These are phyloP conservation scores for Petaurus breviceps DNA, from an alignment of 2,113 vertebrate species.

Conservation along the genomic window DNA sequence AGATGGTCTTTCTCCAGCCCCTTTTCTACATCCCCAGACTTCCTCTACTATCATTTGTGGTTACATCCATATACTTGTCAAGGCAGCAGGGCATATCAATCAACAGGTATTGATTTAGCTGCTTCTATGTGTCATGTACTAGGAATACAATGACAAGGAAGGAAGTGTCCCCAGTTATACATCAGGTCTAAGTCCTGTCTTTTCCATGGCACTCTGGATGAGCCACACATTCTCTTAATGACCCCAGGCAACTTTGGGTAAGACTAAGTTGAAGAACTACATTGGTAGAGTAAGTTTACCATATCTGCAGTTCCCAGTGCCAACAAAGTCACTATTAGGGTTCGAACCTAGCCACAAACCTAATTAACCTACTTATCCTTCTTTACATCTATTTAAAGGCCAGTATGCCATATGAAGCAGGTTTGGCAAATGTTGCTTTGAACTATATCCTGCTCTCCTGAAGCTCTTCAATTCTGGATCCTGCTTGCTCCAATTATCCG, in stretches of 20 bases:
- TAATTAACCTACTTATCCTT: background rate
- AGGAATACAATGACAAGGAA: background rate
- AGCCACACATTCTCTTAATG: background rate
- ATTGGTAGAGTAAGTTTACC: background rate
- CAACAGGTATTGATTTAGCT: background rate
- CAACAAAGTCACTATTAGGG: background rate
- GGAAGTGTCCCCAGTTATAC: background rate
- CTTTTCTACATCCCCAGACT: background rate
- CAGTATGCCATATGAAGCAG: background rate
- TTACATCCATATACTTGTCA: background rate
- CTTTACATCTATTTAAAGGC: background rate
- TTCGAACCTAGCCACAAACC: background rate
- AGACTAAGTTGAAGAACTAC: background rate
- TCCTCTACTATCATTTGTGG: background rate
- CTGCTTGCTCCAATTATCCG: background rate
- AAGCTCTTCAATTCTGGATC: background rate
- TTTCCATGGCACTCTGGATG: background rate
- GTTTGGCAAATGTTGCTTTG: background rate
- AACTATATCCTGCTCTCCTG: background rate
- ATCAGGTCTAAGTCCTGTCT: background rate
- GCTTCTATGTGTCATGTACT: background rate
- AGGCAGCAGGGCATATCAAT: background rate
- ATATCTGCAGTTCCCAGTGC: background rate
- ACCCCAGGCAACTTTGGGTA: background rate
- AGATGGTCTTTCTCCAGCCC: background rate